Base-by-base conservation (phyloP, 2,888 invertebrate species). In the Brachyptera risi region DNA sequence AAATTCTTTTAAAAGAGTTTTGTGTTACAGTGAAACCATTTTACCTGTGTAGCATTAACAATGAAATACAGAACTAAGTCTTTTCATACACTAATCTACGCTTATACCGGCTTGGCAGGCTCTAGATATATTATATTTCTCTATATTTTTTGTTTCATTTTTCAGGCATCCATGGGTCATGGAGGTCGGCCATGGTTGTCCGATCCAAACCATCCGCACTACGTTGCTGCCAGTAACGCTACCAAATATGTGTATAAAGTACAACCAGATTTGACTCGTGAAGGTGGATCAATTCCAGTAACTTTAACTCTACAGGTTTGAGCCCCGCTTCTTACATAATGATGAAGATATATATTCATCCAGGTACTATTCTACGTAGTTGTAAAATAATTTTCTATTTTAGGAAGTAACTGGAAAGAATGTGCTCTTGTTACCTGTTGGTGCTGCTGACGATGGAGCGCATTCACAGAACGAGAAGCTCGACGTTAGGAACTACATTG, bases 391-490 rank as follows among this genome's bases (percentile, higher is more conserved):
- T 38, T 58, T 50, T 59, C 19, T 62, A 35, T 69, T 67, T 5
- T 88, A 92, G 78, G 89, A 96, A 75, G 88, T 90, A 9, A 95
- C 95, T 59, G 90, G 90, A 0, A 92, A 92, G 73, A 97, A 94
- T 78, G 96, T 97, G 56, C 82, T 99, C 72, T 80, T 99, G 65
- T 80, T 99, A 67, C 98, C 98, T 1, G 90, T 99, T 74, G 98
- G 98, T 54, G 87, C 92, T 59, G 88, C 89, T 61, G 97, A 98
- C 76, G 99, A 99, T 77, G 97, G 97, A 69, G 97, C 98, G 63
- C 99, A 99, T 79, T 96, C 96, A 13, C 95, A 98, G 79, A 98
- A 99, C 79, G 98, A 99, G 79, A 99, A 99, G 76, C 81, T 99
- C 68, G 88, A 97, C 78, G 79, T 90, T 63, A 82, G 85, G 66